These are phyloP conservation scores for Australoheros scitulus DNA, from an alignment of 2,113 vertebrate genomes.

Conservation along the genomic window DNA sequence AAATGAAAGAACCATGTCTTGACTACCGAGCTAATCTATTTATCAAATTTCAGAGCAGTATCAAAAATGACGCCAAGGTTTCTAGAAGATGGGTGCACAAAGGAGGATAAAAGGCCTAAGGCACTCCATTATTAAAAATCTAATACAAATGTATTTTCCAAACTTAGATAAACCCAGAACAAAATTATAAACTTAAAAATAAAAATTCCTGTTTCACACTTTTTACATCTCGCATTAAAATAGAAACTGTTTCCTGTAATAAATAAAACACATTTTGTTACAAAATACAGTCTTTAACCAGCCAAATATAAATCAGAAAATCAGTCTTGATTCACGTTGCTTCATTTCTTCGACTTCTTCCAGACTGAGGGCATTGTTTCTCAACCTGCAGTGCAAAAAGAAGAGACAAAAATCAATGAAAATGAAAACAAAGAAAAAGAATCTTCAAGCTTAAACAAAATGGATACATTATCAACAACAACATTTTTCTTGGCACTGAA, in stretches of 20 bases:
- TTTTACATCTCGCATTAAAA: neutral
- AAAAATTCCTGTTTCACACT: neutral
- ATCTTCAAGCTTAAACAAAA: neutral
- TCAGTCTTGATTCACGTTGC: constrained; percentile 76
- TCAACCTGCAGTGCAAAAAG: constrained; percentile 77
- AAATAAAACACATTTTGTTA: constrained; percentile 14
- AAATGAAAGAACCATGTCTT: too few relatives aligned
- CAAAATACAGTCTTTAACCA: neutral
- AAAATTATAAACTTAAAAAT: neutral
- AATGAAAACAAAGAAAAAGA: neutral
- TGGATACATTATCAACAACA: neutral
- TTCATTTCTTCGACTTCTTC: constrained; percentile 77
- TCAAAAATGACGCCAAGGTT: too few relatives aligned
- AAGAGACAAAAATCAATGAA: neutral
- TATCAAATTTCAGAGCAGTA: too few relatives aligned
- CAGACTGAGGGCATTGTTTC: constrained; percentile 79
- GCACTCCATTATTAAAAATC: neutral
- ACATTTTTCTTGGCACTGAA: neutral
- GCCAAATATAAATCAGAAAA: constrained; percentile 70
- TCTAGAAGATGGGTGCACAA: too few relatives aligned
- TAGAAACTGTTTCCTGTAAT: neutral
- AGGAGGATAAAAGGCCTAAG: too few relatives aligned
- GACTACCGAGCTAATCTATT: too few relatives aligned
- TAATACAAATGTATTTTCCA: neutral
- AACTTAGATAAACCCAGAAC: neutral